Base-by-base conservation (phyloP, 2,113 vertebrate species). In the Amazona guildingii region DNA sequence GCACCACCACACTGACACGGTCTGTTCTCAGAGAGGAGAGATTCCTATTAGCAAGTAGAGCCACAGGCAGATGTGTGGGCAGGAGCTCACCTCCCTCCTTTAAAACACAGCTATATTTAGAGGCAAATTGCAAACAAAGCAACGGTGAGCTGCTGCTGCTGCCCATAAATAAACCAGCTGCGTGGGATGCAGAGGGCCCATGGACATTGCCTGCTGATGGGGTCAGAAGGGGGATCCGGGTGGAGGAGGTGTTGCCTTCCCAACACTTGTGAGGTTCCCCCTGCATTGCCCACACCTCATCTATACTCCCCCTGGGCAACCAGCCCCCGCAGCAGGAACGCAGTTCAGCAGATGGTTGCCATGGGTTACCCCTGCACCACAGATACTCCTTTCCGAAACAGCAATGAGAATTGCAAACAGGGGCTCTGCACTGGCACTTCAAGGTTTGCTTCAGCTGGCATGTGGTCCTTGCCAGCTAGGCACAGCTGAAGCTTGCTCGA, bases 361-460 rank as follows among this genome's bases (percentile, higher is more conserved):
- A 98, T 98, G 98, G 98, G 98, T 98, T 98, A 98, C 98, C 66
- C 81, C 83, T 23, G 80, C 81, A 15, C 49, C 61, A 46, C n/a
- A 83, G 96, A 97, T 97, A 87, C 44, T 98, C 97, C 96, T 95
- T 97, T 97, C 98, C 83, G 41, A 98, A 98, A 98, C 95, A 98
- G 98, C 96, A 96, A 96, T 49, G 83, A 94, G 97, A 85, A 97
- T 97, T 93, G 98, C 90, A 95, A 97, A 85, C 83, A 90, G 95
- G 91, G 95, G 88, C 84, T 95, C 84, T 48, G 23, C 88, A 27
- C 90, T 90, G 72, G n/a, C 95, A 75, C 90, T 67, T n/a, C 94
- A 54, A 59, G 93, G 69, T 72, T 95, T 66, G 87, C 95, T 96
- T 96, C 17, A 10, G 96, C 51, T 20, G 63, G 41, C 61, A 79